Evolutionary conservation across 30 jellyfish, hydroid and myxozoan species (phyloP).

Genomic region (Calvadosia cruxmelitensis): DNA sequence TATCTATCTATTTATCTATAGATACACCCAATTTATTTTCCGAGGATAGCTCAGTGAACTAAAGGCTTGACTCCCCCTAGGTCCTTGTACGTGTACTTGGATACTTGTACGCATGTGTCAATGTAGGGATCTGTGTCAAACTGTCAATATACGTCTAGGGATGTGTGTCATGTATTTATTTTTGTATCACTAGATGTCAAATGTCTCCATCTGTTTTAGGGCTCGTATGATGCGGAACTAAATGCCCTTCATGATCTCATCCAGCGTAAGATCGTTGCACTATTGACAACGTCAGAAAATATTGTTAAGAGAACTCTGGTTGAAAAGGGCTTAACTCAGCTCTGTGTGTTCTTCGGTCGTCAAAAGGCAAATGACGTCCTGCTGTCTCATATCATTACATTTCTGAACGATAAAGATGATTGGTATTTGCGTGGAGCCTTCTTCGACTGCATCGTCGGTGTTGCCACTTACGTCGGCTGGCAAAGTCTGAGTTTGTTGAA

Average conservation of each 20-base stretch:
- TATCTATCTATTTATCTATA: too few species aligned
- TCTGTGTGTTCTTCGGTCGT: constrained; percentile 95
- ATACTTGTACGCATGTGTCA: too few species aligned
- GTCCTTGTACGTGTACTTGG: too few species aligned
- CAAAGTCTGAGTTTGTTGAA: constrained; percentile 67
- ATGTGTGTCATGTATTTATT: too few species aligned
- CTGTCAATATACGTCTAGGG: too few species aligned
- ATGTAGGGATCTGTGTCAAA: too few species aligned
- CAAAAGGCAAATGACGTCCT: constrained; percentile 93
- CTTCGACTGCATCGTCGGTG: constrained; percentile 81
- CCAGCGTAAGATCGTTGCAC: constrained; percentile 77
- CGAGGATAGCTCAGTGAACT: too few species aligned
- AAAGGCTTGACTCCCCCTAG: too few species aligned
- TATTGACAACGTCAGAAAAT: constrained; percentile 70
- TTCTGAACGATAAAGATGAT: constrained; percentile 77
- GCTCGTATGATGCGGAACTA: constrained; percentile 77
- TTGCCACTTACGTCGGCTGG: constrained; percentile 90
- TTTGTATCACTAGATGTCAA: too few species aligned
- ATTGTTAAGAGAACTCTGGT: constrained; percentile 78
- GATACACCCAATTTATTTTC: too few species aligned
- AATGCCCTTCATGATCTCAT: constrained; percentile 83
- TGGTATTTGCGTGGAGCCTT: constrained; percentile 95
- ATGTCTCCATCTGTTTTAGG: constrained; percentile 22
- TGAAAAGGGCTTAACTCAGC: constrained; percentile 81
- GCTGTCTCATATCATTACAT: constrained; percentile 86